Conservation (phyloP, 2,113 vertebrate species). For the Antennarius striatus region DNA sequence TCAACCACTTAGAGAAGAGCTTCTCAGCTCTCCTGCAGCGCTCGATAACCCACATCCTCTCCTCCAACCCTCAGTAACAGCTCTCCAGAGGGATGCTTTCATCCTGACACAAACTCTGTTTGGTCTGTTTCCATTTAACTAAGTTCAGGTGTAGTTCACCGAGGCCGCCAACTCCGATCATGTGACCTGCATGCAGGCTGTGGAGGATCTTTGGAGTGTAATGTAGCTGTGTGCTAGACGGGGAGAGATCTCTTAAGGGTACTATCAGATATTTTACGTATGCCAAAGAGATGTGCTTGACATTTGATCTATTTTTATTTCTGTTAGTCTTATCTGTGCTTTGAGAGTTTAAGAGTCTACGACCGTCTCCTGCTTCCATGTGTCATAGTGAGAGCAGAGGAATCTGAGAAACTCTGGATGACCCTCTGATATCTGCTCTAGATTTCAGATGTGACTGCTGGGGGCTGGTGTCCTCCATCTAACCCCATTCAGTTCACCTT, state of each 20-base stretch:
- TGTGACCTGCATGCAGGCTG: conserved; percentile 57
- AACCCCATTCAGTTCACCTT: conserved; percentile 74
- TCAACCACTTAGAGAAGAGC: conserved; percentile 33
- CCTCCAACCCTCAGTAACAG: conserved; percentile 54
- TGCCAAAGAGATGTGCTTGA: conserved; percentile 34
- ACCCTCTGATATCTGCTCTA: conserved; percentile 41
- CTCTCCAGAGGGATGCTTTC: conserved; percentile 74
- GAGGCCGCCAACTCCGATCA: conserved; percentile 63
- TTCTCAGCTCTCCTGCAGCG: conserved; percentile 46
- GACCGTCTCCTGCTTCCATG: conserved; percentile 58
- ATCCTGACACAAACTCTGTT: conserved; percentile 76
- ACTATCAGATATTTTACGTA: conserved; percentile 42
- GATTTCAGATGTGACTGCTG: conserved; percentile 32
- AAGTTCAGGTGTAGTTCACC: conserved; percentile 80
- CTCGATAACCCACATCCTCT: conserved; percentile 67
- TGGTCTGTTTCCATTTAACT: conserved; percentile 80
- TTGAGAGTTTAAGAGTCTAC: conserved; percentile 42
- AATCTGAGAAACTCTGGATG: conserved; percentile 40
- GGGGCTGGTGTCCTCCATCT: conserved; percentile 58
- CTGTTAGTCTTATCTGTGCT: conserved; percentile 48
- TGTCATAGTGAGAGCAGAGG: conserved; percentile 38
- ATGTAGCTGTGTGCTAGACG: conserved; percentile 57
- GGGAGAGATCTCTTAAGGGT: conserved; percentile 22
- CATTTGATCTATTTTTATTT: conserved; percentile 48
- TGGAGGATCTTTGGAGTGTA: not conserved